These are phyloP conservation scores for Lerema accius DNA, from an alignment of 1,140 invertebrate species.

Conservation along the genomic window DNA sequence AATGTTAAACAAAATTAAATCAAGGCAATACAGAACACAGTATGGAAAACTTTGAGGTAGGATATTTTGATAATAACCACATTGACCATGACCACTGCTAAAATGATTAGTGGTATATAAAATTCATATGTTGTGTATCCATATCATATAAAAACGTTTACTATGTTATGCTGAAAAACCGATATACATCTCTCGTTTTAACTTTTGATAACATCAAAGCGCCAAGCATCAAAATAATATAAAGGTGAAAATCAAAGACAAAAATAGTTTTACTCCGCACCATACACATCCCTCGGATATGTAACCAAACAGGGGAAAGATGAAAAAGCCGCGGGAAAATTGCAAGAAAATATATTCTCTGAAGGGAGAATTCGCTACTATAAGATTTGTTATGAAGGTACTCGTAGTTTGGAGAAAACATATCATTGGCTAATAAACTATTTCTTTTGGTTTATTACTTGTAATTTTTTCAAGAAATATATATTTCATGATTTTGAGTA, in stretches of 20 bases:
- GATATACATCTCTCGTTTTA: too few relatives aligned
- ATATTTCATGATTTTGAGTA: too few relatives aligned
- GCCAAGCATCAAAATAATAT: not conserved
- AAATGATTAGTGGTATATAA: too few relatives aligned
- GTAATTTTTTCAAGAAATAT: too few relatives aligned
- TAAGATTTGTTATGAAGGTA: not conserved
- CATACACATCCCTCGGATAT: not conserved
- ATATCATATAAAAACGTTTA: too few relatives aligned
- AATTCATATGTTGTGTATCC: too few relatives aligned
- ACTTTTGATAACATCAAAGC: not conserved
- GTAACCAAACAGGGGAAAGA: slow-evolving; percentile 11
- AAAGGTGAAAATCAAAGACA: not conserved
- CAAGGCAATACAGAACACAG: too few relatives aligned
- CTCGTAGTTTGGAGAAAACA: not conserved
- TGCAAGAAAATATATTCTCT: not conserved
- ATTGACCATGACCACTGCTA: too few relatives aligned
- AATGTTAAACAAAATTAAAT: too few relatives aligned
- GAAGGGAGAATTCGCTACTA: not conserved
- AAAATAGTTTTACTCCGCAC: not conserved
- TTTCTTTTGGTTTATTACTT: not conserved
- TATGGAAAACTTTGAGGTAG: too few relatives aligned
- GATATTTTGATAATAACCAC: too few relatives aligned
- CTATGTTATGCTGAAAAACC: too few relatives aligned
- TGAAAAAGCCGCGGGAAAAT: slow-evolving; percentile 8
- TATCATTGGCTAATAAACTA: not conserved